Evolutionary conservation across 2,888 invertebrate species (phyloP).

Genomic region (Tetrapedia diversipes): DNA sequence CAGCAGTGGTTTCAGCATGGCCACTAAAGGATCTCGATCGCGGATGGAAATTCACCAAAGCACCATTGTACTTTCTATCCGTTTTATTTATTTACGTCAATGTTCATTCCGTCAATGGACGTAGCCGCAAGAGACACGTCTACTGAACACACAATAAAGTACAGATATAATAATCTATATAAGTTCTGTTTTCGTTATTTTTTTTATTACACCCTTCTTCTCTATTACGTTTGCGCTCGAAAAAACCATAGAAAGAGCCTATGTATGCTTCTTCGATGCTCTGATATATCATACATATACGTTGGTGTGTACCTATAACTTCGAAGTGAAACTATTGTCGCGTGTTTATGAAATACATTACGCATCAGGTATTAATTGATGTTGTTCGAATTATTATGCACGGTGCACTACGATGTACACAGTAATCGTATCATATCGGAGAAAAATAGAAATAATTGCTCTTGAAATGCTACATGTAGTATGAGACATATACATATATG

Average conservation of each 20-base stretch:
- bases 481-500: constrained; percentile 4
- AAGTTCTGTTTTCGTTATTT: constrained; percentile 12
- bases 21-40: constrained; percentile 4
- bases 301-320: constrained; percentile 20
- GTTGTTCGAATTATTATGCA: constrained; percentile 27
- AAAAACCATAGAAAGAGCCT: constrained; percentile 42
- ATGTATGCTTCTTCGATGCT: not conserved
- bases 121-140: constrained; percentile 34
- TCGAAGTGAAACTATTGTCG: constrained; percentile 45
- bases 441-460: constrained; percentile 33
- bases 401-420: constrained; percentile 39
- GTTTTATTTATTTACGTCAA: constrained; percentile 51
- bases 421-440: constrained; percentile 24
- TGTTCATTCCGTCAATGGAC: constrained; percentile 39
- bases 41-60: constrained; percentile 46
- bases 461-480: not conserved
- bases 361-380: constrained; percentile 31
- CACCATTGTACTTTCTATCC: constrained; percentile 39
- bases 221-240: constrained; percentile 27
- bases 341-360: constrained; percentile 22
- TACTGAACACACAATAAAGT: constrained; percentile 51
- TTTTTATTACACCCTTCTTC: constrained; percentile 25
- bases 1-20: not conserved
- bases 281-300: too few relatives aligned
- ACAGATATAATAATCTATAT: constrained; percentile 45